Base-by-base conservation (phyloP, 2,113 vertebrate species). In the Thymallus thymallus region DNA sequence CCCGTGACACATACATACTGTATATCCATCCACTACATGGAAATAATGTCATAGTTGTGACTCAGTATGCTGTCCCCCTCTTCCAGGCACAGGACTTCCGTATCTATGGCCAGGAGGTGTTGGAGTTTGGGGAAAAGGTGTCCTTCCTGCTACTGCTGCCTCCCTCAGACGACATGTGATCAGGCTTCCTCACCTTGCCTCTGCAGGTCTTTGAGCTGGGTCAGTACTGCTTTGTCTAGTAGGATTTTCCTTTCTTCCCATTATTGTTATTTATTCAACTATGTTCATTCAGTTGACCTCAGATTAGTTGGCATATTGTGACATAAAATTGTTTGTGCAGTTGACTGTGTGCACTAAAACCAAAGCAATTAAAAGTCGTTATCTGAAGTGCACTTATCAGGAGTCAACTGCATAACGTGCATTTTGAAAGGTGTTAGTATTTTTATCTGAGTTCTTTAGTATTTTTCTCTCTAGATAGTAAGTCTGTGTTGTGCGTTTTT, bases 191-290 rank as follows among this genome's bases (percentile, higher is more conserved):
- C 81, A 95, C 93, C 0, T 89, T 97, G 58, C 96, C 96, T 0
- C 92, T 97, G 78, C 96, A 97, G 90, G 94, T 96, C 86, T 97
- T 97, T 0, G 96, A 97, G 85, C 90, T 96, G 61, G 95, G 96
- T 96, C 75, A 90, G 94, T 78, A 56, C 10, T 5, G 16, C 12
- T 51, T 14, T 13, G 13, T 51, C 13, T 51, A 18, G 46, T 51
- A 5, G 14, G 46, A 51, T 51, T 51, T 51, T 0, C 12, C 3
- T 51, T 3, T 51, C 3, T 51, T 18, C 3, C 12, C 12, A 51
- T 51, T 18, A 14, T 7, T 41, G 14, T 18, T 18, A 51, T 51
- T 51, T 51, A 51, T 5, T 41, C 7, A 41, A 41, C 7, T 41
- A 41, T 41, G 35, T 41, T 9, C 35, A 10, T 41, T 41, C 12